phyloP scores from a whole-genome alignment of 2,888 invertebrate species.

The Oligia latruncula region DNA sequence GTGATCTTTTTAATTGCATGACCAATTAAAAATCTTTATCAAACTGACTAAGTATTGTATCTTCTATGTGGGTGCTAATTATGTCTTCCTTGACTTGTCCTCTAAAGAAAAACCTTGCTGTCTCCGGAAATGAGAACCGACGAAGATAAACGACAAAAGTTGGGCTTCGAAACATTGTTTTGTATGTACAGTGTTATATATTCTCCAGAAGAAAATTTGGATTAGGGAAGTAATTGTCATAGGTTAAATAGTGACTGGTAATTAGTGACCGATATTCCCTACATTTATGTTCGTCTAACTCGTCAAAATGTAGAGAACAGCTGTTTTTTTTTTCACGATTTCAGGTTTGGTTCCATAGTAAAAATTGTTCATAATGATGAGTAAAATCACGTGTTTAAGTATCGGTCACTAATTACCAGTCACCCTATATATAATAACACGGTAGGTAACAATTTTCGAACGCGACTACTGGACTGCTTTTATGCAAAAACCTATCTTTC shows the following conservation, averaged over 20 bases:
- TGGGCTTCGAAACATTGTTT: not conserved
- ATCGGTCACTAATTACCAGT: too few species aligned
- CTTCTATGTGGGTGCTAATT: conserved; percentile 11
- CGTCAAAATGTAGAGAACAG: too few species aligned
- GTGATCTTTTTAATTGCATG: not conserved
- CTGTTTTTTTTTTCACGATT: too few species aligned
- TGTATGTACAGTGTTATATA: not conserved
- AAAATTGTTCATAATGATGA: not conserved
- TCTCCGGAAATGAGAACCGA: conserved; percentile 11
- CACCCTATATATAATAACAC: too few species aligned
- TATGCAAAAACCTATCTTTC: not conserved
- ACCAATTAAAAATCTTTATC: not conserved
- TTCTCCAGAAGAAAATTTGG: not conserved
- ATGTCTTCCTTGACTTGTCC: conserved; percentile 14
- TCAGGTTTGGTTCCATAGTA: too few species aligned
- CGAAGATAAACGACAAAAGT: not conserved
- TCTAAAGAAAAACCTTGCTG: conserved; percentile 15
- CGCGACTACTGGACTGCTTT: too few species aligned
- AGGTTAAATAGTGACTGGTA: too few species aligned
- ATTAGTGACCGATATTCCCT: too few species aligned
- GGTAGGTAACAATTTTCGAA: not conserved
- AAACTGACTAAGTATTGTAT: conserved; percentile 6
- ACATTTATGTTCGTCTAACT: too few species aligned
- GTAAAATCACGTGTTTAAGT: too few species aligned
- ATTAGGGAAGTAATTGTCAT: not conserved